Base-by-base conservation (phyloP, 2,888 invertebrate genomes). In the Mechanitis mazaeus region DNA sequence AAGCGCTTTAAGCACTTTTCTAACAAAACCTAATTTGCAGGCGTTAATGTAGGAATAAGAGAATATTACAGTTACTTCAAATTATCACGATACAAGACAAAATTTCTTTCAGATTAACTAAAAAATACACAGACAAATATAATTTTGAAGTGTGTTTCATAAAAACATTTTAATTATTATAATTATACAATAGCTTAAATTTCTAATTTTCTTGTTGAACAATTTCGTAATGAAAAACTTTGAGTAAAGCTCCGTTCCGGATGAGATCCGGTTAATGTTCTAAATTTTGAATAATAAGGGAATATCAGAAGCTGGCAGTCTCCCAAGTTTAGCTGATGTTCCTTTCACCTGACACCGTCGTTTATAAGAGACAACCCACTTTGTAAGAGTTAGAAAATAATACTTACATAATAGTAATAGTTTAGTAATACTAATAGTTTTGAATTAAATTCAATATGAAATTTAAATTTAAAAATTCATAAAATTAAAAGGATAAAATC, bases 241-340 rank as follows among this genome's bases (percentile, higher is more conserved):
- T 3, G 45, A 35, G 31, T 46, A 31, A 66, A 61, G 33, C 60
- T 59, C 57, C 50, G 53, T 63, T 63, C 35, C 57, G 59, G 50
- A 47, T 33, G 57, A 50, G 50, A 63, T 50, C 54, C 55, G 56
- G 58, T 60, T 59, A 54, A 59, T 55, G 57, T 66, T 42, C 20
- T 20, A 61, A 65, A 58, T 50, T 65, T 65, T 55, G 54, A 45
- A 59, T 65, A 61, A 61, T 59, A 64, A 54, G 58, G 45, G 31
- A 20, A 31, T 50, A 31, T 50, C 55, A 61, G 55, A 58, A n/a
- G 38, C 57, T 64, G 65, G 61, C 63, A 38, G 59, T 33, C 54
- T 59, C 57, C 61, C 65, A 64, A 63, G 42, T 60, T 63, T 55
- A 38, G n/a, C 35, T 28, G 33, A 59, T 35, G 46, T 53, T 38